Conservation (phyloP, 2,888 invertebrate species). For the Coleophora deauratella region DNA sequence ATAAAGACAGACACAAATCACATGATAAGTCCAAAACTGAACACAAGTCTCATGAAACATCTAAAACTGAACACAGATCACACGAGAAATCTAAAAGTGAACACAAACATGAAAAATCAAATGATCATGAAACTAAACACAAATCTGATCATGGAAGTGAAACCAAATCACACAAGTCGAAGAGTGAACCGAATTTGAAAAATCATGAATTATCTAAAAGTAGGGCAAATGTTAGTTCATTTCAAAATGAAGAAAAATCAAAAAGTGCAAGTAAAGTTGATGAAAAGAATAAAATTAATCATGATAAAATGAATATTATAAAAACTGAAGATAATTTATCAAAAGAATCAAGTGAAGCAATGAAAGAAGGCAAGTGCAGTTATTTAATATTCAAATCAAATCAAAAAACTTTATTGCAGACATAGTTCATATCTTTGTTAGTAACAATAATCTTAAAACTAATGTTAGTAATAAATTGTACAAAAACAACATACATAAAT, state of each 20-base stretch:
- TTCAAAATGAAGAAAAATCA: slow-evolving; percentile 18
- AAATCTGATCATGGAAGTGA: not conserved
- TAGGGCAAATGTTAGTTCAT: slow-evolving; percentile 10
- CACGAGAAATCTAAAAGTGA: slow-evolving; percentile 9
- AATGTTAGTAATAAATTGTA: no score
- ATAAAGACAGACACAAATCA: slow-evolving; percentile 18
- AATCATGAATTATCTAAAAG: slow-evolving; percentile 8
- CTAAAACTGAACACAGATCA: slow-evolving; percentile 19
- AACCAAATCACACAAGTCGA: not conserved
- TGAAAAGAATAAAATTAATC: slow-evolving; percentile 3
- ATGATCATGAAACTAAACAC: not conserved
- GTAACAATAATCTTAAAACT: no score
- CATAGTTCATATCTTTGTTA: no score
- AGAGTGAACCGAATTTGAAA: slow-evolving; percentile 5
- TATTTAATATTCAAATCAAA: not conserved
- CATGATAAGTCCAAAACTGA: slow-evolving; percentile 13
- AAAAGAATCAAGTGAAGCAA: slow-evolving; percentile 8
- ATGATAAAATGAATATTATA: slow-evolving; percentile 3
- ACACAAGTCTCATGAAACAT: slow-evolving; percentile 12
- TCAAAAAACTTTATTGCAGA: no score
- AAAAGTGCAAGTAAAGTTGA: slow-evolving; percentile 19
- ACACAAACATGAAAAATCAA: slow-evolving; percentile 14
- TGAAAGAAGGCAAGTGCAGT: not conserved
- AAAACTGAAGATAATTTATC: slow-evolving; percentile 9
- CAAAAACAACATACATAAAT: no score